Evolutionary conservation across 2,113 vertebrate genomes (phyloP).

Genomic region (Syngnathus floridae): DNA sequence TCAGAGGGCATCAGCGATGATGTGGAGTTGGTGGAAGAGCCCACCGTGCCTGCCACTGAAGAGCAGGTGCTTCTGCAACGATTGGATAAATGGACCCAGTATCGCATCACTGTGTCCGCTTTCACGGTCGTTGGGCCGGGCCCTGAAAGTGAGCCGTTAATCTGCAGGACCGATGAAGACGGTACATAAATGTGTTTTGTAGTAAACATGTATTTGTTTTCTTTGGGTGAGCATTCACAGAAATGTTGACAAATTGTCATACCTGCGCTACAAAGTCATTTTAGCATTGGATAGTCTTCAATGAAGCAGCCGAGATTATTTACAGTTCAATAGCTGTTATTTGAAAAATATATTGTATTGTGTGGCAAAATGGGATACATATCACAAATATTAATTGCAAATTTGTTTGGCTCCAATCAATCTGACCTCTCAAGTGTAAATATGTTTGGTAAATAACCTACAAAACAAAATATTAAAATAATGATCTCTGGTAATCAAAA

Average conservation of each 20-base stretch:
- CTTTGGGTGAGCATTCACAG: not conserved
- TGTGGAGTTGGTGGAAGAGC: constrained; percentile 76
- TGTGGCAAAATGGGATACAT: too few relatives aligned
- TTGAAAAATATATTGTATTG: too few relatives aligned
- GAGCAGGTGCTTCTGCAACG: constrained; percentile 82
- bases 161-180: constrained; percentile 92
- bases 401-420: too few relatives aligned
- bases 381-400: too few relatives aligned
- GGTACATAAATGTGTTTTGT: constrained; percentile 66
- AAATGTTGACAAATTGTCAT: not conserved
- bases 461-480: not conserved
- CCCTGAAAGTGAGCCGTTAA: constrained; percentile 85
- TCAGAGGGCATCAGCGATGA: constrained; percentile 77
- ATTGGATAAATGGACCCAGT: constrained; percentile 97
- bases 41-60: constrained; percentile 74
- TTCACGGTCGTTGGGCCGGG: constrained; percentile 84
- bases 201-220: not conserved
- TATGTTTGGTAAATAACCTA: not conserved
- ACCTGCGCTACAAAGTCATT: too few relatives aligned
- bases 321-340: not conserved
- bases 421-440: not conserved
- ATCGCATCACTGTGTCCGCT: constrained; percentile 84
- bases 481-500: not conserved
- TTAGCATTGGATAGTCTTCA: not conserved
- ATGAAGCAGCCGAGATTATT: constrained; percentile 20